Evolutionary conservation across 2,113 vertebrate genomes (phyloP), one percentile per base, ranked within the genome.

Genomic region (Cacatua alba): DNA sequence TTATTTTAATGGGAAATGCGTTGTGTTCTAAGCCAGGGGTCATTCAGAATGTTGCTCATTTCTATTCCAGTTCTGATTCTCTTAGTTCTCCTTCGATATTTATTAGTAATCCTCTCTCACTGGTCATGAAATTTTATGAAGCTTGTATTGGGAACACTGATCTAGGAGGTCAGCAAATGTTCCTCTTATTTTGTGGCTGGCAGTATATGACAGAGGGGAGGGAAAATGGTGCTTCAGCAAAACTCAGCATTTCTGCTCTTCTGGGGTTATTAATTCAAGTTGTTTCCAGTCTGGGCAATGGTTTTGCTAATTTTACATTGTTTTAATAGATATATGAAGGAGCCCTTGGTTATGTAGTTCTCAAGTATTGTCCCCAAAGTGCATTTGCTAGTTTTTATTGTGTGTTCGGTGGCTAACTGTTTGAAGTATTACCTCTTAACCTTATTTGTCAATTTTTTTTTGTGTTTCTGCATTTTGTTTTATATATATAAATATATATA

Each of bases 371-470:
- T 97, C 95, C 97, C 97, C 94, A 97, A 98, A 97, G 97, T 97
- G 96, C 97, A 98, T 98, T 98, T 97, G 97, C 95, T 98, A 98
- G 97, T 96, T 98, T 98, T 98, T 97, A 95, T 97, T 97, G 90
- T 97, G 95, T 97, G 81, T 97, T 97, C 65, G 52, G 96, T 97
- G 95, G 95, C 95, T 97, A 96, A 97, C 97, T 97, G 96, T 98
- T 98, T 98, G 96, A 98, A 98, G 97, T 98, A 98, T 98, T 98
- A 98, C 97, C 97, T 98, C 97, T 98, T 98, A 97, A 98, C 94
- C 94, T 98, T 97, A 95, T 97, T 98, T 97, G 94, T 97, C 95
- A 85, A 59, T 14, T 93, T 96, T 95, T 97, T 92, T 92, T 94
- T 94, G 79, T 96, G 92, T 70, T 97, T 97, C 97, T 97, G 94